A percentile compares a stretch with the other conserved stretches of the same genome.
These are phyloP conservation scores for Aplocera efformata DNA, from an alignment of 2,888 invertebrate species.

Conservation along the genomic window DNA sequence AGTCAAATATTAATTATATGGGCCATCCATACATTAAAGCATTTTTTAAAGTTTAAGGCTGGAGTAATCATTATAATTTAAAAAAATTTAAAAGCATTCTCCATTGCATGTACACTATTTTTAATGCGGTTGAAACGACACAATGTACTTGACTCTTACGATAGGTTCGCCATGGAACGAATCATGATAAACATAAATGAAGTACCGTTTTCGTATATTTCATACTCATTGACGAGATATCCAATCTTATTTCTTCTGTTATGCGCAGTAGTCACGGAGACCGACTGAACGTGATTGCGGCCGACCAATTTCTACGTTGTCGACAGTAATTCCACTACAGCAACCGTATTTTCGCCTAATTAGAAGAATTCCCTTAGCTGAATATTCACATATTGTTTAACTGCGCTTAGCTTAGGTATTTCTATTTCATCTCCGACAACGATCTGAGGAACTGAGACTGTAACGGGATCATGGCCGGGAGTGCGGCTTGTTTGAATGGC, in stretches of 20 bases:
- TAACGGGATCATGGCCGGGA: constrained; percentile 45
- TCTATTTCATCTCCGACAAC: constrained; percentile 26
- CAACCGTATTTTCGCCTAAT: constrained; percentile 38
- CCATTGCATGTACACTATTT: too few relatives aligned
- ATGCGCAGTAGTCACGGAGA: constrained; percentile 39
- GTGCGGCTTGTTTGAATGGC: constrained; percentile 34
- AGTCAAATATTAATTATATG: too few relatives aligned
- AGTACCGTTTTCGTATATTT: constrained; percentile 9
- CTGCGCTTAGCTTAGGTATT: constrained; percentile 12
- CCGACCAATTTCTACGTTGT: constrained; percentile 41
- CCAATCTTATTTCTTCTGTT: constrained; percentile 8
- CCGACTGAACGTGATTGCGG: constrained; percentile 48
- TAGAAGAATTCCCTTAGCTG: constrained; percentile 22
- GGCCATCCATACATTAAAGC: too few relatives aligned
- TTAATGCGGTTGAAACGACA: too few relatives aligned
- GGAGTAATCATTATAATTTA: too few relatives aligned
- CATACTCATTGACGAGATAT: constrained; percentile 11
- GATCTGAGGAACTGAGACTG: constrained; percentile 29
- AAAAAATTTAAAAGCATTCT: too few relatives aligned
- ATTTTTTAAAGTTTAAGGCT: too few relatives aligned
- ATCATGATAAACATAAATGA: not conserved
- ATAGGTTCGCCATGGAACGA: not conserved
- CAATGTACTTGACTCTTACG: too few relatives aligned
- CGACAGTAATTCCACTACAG: constrained; percentile 30
- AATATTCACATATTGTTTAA: constrained; percentile 22